phyloP scores from a whole-genome alignment of 1,140 invertebrate genomes.

The Gryllus bimaculatus region DNA sequence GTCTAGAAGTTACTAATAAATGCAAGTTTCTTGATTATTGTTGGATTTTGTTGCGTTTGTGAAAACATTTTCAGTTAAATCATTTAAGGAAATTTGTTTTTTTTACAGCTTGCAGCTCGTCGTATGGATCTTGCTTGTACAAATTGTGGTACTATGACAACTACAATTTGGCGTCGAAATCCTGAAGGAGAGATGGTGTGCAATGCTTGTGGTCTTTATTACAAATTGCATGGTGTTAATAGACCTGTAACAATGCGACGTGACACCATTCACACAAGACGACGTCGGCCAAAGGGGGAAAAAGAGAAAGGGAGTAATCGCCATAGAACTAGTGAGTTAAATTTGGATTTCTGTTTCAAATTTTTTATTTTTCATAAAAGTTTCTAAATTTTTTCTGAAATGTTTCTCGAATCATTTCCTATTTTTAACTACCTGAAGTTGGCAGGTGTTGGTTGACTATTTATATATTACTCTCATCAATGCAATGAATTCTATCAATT shows the following conservation, averaged over 20 bases:
- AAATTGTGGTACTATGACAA: constrained; percentile 80
- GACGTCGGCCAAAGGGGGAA: constrained; percentile 71
- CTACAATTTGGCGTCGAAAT: constrained; percentile 86
- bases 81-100: background rate
- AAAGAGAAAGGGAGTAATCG: constrained; percentile 25
- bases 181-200: constrained; percentile 86
- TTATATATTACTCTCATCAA: no score
- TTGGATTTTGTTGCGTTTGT: background rate
- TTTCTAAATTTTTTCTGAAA: no score
- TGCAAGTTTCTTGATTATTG: background rate
- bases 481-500: no score
- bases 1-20: background rate
- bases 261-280: constrained; percentile 91
- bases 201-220: constrained; percentile 90
- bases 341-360: background rate
- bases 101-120: constrained; percentile 28
- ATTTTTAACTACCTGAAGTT: background rate
- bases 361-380: background rate
- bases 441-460: no score
- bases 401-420: background rate
- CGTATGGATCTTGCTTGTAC: constrained; percentile 65
- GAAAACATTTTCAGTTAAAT: background rate
- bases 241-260: constrained; percentile 90
- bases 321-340: constrained; percentile 19
- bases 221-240: constrained; percentile 83